A percentile compares a stretch with the other conserved stretches of the same genome.
Evolutionary conservation across 2,797 vertebrate species (phyloP).

Genomic region (Heteromormyrus szaboi): DNA sequence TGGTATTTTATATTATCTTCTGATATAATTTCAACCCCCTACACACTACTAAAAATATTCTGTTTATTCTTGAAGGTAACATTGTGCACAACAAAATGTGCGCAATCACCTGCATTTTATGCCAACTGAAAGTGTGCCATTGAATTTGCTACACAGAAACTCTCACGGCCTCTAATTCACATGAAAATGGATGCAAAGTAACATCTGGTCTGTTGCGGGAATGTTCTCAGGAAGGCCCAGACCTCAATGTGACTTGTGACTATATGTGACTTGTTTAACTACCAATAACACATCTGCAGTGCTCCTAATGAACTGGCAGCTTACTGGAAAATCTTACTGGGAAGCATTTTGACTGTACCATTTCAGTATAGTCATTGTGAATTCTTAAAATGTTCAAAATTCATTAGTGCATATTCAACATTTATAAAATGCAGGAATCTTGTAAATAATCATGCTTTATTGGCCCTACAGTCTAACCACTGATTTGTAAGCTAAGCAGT

Average conservation of each 20-base stretch:
- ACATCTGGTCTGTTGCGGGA: neutral
- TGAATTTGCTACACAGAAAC: neutral
- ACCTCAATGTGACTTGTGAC: neutral
- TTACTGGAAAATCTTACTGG: neutral
- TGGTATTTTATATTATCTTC: neutral
- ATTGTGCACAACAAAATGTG: neutral
- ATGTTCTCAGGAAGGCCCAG: neutral
- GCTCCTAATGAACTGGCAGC: neutral
- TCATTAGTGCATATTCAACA: neutral
- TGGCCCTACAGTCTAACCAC: neutral
- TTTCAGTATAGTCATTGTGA: neutral
- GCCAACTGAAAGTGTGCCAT: neutral
- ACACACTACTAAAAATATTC: neutral
- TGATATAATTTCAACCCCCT: neutral
- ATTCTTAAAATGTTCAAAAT: neutral
- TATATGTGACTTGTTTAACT: neutral
- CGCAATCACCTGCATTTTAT: neutral
- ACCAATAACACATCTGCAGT: neutral
- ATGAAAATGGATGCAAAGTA: neutral
- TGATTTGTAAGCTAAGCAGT: neutral
- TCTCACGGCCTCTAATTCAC: neutral
- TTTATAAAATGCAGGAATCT: neutral
- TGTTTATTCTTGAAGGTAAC: neutral
- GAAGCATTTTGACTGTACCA: neutral
- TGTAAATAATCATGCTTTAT: neutral